These are phyloP conservation scores for Nephila pilipes DNA, from an alignment of 1,140 invertebrate species.

Conservation along the genomic window DNA sequence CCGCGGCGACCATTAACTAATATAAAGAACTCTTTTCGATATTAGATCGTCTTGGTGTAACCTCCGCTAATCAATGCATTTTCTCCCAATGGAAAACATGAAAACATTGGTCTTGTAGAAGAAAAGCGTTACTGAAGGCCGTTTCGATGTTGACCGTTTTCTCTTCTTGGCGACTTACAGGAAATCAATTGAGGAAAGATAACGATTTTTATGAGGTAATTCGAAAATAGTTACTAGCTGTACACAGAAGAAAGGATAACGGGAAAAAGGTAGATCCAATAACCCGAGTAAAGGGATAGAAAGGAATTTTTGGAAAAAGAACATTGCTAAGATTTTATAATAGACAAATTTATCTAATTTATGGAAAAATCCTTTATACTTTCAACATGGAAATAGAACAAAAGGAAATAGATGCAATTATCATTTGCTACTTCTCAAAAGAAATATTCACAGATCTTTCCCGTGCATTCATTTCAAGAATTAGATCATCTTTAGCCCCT, in stretches of 20 bases:
- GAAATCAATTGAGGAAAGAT: background rate
- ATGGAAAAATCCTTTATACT: too few species aligned
- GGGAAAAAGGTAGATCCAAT: too few species aligned
- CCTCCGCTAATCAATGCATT: conserved; percentile 19
- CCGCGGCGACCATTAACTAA: conserved; percentile 30
- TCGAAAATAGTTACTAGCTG: background rate
- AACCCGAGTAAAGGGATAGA: too few species aligned
- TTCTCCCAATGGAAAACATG: background rate
- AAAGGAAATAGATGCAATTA: too few species aligned
- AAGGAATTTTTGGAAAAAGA: too few species aligned
- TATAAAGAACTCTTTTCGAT: conserved; percentile 15
- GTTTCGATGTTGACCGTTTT: background rate
- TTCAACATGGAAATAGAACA: too few species aligned
- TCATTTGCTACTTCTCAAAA: too few species aligned
- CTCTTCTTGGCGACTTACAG: background rate
- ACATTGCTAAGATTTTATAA: too few species aligned
- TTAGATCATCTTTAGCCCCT: too few species aligned
- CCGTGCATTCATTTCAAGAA: too few species aligned
- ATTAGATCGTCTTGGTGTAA: background rate
- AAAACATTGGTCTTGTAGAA: background rate
- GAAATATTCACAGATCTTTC: too few species aligned
- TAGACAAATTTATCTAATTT: too few species aligned
- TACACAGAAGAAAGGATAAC: background rate
- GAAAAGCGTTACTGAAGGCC: background rate
- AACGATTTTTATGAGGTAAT: background rate